phyloP scores from a whole-genome alignment of 2,888 invertebrate genomes.

The Sinodicranocentrus sp. region DNA sequence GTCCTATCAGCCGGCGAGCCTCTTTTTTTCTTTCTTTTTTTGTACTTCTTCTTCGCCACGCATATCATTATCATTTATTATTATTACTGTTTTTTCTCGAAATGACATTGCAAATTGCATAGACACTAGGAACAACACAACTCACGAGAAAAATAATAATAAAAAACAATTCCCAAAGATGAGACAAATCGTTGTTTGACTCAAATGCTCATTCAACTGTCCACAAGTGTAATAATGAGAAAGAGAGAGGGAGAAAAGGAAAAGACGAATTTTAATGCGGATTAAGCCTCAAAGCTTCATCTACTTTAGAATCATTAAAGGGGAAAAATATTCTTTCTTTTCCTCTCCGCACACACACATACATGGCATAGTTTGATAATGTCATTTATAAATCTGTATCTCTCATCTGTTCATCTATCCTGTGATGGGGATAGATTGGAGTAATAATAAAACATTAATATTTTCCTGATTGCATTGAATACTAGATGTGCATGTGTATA shows the following conservation, averaged over 20 bases:
- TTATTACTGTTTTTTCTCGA: slow-evolving; percentile 1
- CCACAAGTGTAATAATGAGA: background rate
- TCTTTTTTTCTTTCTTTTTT: background rate
- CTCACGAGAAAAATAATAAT: background rate
- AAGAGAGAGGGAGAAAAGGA: too few species aligned
- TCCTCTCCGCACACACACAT: background rate
- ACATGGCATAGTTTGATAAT: slow-evolving; percentile 7
- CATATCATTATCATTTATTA: too few species aligned
- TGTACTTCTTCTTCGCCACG: too few species aligned
- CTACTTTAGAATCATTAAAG: too few species aligned
- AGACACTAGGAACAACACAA: background rate
- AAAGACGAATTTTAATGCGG: too few species aligned
- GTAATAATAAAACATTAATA: slow-evolving; percentile 1
- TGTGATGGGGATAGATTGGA: background rate
- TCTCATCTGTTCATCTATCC: too few species aligned
- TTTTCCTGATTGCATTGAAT: slow-evolving; percentile 1
- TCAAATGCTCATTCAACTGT: background rate
- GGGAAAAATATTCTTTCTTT: too few species aligned
- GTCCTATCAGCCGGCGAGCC: background rate
- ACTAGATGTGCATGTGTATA: background rate
- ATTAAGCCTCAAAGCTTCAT: too few species aligned
- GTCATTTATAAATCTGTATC: slow-evolving; percentile 6
- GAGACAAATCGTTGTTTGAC: slow-evolving; percentile 3
- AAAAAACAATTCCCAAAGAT: background rate
- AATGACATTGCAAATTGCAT: slow-evolving; percentile 12